phyloP scores from a whole-genome alignment of 2,113 vertebrate species.

The Parus major region DNA sequence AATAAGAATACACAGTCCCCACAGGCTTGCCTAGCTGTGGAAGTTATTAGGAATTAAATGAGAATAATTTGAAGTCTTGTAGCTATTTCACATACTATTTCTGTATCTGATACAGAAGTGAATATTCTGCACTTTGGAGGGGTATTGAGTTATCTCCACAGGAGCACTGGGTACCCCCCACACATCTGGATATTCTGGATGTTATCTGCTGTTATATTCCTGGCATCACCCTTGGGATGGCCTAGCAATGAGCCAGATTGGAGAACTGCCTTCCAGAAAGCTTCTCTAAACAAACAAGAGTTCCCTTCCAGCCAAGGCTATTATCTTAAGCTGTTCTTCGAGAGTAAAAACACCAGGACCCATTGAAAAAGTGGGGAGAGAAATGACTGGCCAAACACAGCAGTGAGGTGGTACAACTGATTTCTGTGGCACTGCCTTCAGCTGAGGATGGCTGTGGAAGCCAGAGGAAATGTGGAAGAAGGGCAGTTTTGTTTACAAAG shows the following conservation, averaged over 20 bases:
- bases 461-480: background rate
- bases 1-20: background rate
- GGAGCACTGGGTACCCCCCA: background rate
- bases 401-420: background rate
- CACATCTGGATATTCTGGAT: background rate
- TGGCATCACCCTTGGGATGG: background rate
- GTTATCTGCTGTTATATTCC: background rate
- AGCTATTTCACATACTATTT: background rate
- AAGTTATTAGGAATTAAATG: background rate
- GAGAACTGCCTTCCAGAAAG: background rate
- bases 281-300: background rate
- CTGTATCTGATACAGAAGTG: background rate
- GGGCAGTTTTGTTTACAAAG: background rate
- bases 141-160: background rate
- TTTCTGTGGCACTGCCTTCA: background rate
- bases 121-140: background rate
- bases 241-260: background rate
- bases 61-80: background rate
- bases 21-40: background rate
- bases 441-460: background rate
- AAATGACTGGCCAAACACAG: background rate
- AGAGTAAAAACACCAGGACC: background rate
- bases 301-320: background rate
- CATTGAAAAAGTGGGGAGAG: background rate
- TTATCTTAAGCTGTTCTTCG: background rate